These are phyloP conservation scores for Notothenia coriiceps DNA, from an alignment of 2,113 vertebrate genomes.

Conservation along the genomic window DNA sequence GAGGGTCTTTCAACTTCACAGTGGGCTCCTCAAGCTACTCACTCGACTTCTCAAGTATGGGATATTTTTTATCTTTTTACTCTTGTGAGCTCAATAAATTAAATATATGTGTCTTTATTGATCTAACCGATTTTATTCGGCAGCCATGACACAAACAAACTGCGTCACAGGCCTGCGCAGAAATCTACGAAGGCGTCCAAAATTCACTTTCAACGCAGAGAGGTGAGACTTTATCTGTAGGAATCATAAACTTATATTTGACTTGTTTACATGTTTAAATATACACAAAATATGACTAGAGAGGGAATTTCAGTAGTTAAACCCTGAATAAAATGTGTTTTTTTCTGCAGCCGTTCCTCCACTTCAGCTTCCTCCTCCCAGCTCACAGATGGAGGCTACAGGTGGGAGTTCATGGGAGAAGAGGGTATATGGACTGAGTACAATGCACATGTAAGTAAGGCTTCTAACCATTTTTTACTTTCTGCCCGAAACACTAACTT, in stretches of 20 bases:
- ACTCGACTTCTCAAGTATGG: conserved; percentile 66
- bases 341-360: conserved; percentile 13
- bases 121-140: neutral
- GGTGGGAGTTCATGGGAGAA: conserved; percentile 78
- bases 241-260: no score
- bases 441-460: conserved; percentile 67
- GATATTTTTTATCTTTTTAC: neutral
- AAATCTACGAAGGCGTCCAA: conserved; percentile 72
- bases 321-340: neutral
- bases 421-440: conserved; percentile 76
- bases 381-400: conserved; percentile 11
- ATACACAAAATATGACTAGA: neutral
- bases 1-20: conserved; percentile 54
- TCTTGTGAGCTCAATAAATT: neutral
- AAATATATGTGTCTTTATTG: neutral
- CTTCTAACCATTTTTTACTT: neutral
- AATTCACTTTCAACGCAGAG: conserved; percentile 30
- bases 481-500: neutral
- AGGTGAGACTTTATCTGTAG: conserved; percentile 36
- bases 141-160: conserved; percentile 79
- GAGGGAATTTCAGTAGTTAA: neutral
- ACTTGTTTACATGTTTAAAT: no score
- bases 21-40: conserved; percentile 49
- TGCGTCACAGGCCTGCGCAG: conserved; percentile 43
- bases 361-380: conserved; percentile 1